Evolutionary conservation across 2,797 vertebrate species (phyloP), one percentile per base, ranked within the genome.

Genomic region (Jordanella pulchra): DNA sequence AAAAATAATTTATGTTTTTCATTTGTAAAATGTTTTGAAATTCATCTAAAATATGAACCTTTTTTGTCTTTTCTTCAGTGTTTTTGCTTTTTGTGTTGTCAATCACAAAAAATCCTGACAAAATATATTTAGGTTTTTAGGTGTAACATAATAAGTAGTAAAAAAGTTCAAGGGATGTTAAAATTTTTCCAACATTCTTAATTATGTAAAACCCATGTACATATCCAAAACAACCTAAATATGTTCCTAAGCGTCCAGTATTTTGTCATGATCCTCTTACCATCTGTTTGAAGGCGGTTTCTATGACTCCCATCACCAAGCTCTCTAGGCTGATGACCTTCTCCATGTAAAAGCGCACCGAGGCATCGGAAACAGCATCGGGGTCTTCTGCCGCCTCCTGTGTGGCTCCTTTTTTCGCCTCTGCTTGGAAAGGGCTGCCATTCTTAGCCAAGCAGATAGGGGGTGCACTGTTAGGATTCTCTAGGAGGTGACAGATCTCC

Each of bases 251-350:
- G 35, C 27, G 65, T 39, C 35, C 35, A 0, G 35, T 18, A 58
- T 39, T 55, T n/a, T 13, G 45, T 27, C 7, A 47, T 69, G 73
- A 71, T 81, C 65, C 66, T 61, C 92, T 94, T 86, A 99, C 98
- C 97, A 99, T 99, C 90, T 96, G 93, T 86, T 94, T 95, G 87
- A 99, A 99, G 82, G 98, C 97, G 0, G 95, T 99, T 91, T 99
- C 98, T 28, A 99, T 96, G 84, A 98, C 97, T 0, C 98, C 98
- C 17, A 98, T 95, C 73, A 99, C 94, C 82, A 99, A 94, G 76
- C 95, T 97, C 86, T 99, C 97, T 0, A 96, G 88, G 76, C 95
- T 97, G 67, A 99, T 95, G 0, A 90, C 95, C 84, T 99, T 99
- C 94, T 99, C 97, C 87, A 96, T 95, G 92, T 97, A 95, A 77